phyloP scores from a whole-genome alignment of 1,140 invertebrate genomes.

The Argopecten irradians region DNA sequence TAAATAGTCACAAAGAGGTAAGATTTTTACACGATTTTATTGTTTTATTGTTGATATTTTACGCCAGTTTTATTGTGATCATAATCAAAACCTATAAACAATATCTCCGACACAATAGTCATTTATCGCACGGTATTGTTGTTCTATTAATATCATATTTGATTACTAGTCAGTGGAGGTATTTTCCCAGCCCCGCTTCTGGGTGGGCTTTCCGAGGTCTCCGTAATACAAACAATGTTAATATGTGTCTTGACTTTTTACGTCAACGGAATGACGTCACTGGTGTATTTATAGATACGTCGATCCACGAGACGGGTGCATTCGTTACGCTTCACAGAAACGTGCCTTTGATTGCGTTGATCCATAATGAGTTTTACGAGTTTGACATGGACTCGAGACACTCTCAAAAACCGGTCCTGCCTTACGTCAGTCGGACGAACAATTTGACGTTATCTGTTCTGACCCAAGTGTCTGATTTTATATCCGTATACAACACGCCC shows the following conservation, averaged over 20 bases:
- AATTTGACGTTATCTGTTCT: conserved; percentile 50
- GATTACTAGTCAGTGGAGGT: conserved; percentile 45
- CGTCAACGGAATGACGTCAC: conserved; percentile 63
- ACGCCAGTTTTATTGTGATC: conserved; percentile 41
- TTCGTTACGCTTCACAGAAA: conserved; percentile 66
- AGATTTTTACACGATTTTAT: conserved; percentile 69
- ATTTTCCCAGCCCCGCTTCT: conserved; percentile 47
- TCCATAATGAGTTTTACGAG: conserved; percentile 70
- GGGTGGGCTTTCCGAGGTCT: conserved; percentile 60
- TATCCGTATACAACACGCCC: conserved; percentile 61
- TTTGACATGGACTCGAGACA: conserved; percentile 41
- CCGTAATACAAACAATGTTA: conserved; percentile 62
- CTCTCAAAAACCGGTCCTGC: not conserved
- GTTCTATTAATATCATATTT: conserved; percentile 27
- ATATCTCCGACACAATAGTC: not conserved
- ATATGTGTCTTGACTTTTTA: conserved; percentile 67
- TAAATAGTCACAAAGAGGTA: conserved; percentile 66
- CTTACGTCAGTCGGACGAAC: not conserved
- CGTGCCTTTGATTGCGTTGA: conserved; percentile 65
- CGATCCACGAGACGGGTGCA: conserved; percentile 66
- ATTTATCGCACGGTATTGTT: not conserved
- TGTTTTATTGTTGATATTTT: conserved; percentile 58
- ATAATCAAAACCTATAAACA: not conserved
- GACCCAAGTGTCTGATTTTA: conserved; percentile 64
- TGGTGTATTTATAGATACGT: conserved; percentile 68